A percentile compares a stretch with the other conserved stretches of the same genome.
Evolutionary conservation across 2,113 vertebrate genomes (phyloP).

Genomic region (Labeo rohita): DNA sequence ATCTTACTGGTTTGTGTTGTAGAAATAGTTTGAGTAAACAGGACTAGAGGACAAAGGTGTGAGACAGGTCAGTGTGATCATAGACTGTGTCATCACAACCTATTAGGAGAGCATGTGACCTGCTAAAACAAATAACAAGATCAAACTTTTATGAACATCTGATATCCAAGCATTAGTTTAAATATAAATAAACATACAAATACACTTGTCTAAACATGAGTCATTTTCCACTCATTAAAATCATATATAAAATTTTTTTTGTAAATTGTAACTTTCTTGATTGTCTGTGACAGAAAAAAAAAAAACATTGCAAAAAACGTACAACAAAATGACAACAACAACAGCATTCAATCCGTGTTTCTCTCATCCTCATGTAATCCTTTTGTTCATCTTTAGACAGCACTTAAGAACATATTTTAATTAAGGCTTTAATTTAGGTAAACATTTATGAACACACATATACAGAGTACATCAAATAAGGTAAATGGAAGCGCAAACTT

Average conservation of each 20-base stretch:
- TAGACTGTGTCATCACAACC: conserved; percentile 70
- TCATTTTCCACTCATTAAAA: neutral
- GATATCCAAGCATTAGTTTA: neutral
- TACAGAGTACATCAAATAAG: neutral
- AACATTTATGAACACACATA: neutral
- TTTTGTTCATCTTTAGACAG: too few relatives aligned
- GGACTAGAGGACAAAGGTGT: conserved; percentile 54
- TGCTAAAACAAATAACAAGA: conserved; percentile 44
- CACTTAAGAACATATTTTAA: too few relatives aligned
- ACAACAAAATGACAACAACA: too few relatives aligned
- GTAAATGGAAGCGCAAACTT: neutral
- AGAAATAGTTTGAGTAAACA: conserved; percentile 4
- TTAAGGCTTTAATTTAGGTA: neutral
- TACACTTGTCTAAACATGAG: neutral
- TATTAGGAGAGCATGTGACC: conserved; percentile 1
- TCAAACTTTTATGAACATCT: neutral
- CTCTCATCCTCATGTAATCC: neutral
- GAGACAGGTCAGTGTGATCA: conserved; percentile 57
- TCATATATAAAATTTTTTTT: neutral
- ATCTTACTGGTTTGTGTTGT: neutral
- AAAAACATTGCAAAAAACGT: too few relatives aligned
- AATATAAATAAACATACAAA: neutral
- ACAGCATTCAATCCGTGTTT: neutral
- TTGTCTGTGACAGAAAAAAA: neutral
- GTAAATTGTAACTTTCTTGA: neutral